Evolutionary conservation across 2,888 invertebrate genomes (phyloP).

Genomic region (Ecliptopera silaceata): DNA sequence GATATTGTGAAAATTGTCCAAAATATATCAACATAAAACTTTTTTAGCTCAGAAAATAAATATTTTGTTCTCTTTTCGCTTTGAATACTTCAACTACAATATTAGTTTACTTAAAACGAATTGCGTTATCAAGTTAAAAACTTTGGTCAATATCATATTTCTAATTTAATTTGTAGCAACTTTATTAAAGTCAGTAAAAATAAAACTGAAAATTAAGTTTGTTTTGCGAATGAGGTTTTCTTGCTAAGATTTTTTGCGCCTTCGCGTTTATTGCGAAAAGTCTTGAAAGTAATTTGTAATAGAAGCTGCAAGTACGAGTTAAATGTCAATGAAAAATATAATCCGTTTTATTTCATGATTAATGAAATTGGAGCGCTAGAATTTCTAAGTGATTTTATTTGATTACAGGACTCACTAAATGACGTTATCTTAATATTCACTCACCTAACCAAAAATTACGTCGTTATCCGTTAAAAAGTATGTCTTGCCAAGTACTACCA

Average conservation of each 20-base stretch:
- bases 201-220: not conserved
- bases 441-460: too few species aligned
- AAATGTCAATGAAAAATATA: not conserved
- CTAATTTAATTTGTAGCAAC: conserved; percentile 11
- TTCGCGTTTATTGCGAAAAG: not conserved
- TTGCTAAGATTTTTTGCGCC: not conserved
- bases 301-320: not conserved
- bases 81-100: too few species aligned
- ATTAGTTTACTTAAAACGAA: not conserved
- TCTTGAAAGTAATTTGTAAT: not conserved
- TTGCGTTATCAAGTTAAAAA: not conserved
- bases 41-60: too few species aligned
- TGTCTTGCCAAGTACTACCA: too few species aligned
- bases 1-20: too few species aligned
- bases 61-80: too few species aligned
- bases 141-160: not conserved
- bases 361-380: not conserved
- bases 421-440: too few species aligned
- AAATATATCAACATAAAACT: too few species aligned
- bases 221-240: conserved; percentile 4
- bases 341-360: not conserved
- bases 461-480: too few species aligned
- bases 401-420: too few species aligned
- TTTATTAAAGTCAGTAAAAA: conserved; percentile 7
- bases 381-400: too few species aligned